Conservation (phyloP, 1,140 invertebrate species). For the Pogonomyrmex californicus region DNA sequence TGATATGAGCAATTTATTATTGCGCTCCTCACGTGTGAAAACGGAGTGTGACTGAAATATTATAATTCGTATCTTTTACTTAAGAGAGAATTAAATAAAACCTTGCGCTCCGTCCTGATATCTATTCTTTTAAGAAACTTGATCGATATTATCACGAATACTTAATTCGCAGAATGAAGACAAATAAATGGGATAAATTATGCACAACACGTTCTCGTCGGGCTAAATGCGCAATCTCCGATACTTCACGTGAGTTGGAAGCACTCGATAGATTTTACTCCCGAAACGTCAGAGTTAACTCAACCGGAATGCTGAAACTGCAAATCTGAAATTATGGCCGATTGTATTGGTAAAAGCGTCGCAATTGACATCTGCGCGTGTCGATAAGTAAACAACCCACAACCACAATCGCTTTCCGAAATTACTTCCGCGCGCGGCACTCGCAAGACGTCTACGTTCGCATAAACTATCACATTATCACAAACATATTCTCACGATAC, state of each 20-base stretch:
- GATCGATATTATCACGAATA: conserved; percentile 22
- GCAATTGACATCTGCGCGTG: conserved; percentile 9
- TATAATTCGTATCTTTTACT: neutral
- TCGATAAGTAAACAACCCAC: conserved; percentile 36
- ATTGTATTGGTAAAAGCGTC: conserved; percentile 12
- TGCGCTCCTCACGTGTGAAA: neutral
- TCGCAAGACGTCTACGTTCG: no score
- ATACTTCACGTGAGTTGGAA: conserved; percentile 14
- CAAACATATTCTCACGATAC: neutral
- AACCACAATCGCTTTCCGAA: conserved; percentile 28
- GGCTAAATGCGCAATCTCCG: conserved; percentile 14
- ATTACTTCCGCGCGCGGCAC: neutral
- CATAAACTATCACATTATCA: neutral
- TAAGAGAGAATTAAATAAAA: neutral
- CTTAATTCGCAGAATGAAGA: neutral
- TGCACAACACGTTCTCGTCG: neutral
- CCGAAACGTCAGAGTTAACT: conserved; percentile 45
- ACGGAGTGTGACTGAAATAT: neutral
- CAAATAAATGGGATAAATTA: conserved; percentile 26
- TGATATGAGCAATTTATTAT: neutral
- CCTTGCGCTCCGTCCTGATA: neutral
- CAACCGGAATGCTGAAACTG: conserved; percentile 24
- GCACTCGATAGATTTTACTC: conserved; percentile 33
- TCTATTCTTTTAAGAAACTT: neutral
- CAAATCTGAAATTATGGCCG: conserved; percentile 24